Base-by-base conservation (phyloP, 2,113 vertebrate genomes). In the Saiga tatarica region DNA sequence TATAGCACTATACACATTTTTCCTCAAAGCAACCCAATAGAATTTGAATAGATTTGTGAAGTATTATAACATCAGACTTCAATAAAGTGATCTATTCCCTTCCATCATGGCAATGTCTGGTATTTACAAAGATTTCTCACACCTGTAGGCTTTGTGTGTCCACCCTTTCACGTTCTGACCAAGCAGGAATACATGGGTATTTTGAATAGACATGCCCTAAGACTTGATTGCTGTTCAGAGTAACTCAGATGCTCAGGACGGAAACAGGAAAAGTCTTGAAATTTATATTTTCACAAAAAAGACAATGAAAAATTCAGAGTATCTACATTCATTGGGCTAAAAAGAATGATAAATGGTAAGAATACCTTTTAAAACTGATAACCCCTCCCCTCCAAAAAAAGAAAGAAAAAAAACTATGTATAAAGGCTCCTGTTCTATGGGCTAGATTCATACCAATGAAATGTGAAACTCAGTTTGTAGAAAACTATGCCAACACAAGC, bases 361-460 rank as follows among this genome's bases (percentile, higher is more conserved):
- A 94, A 50, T 52, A 60, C 6, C 47, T 90, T 85, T 87, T 52
- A 76, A 16, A 57, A 85, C 57, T 91, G 3, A n/a, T 53, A 94
- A 79, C 9, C 19, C 84, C n/a, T 10, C 9, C 0, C 6, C 16
- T 55, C 23, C 2, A 5, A 36, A 71, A 71, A 71, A 71, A 21
- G 5, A 30, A 82, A 89, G 84, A n/a, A 76, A 89, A 91, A 84
- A 45, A 45, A 36, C 55, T 79, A 28, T 14, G 3, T 53, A 64
- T n/a, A 30, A 87, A 95, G 60, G 17, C 57, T 89, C 13, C 57
- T 53, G 4, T 88, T 91, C 53, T 71, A 21, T 97, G 88, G 98
- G 76, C 89, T 97, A 98, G 84, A 98, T 93, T 39, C 64, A 97
- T 93, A 92, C 94, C 96, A 92, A 97, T 93, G 81, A 98, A 98